Evolutionary conservation across 2,888 invertebrate species (phyloP).

Genomic region (Trichacis sp.): DNA sequence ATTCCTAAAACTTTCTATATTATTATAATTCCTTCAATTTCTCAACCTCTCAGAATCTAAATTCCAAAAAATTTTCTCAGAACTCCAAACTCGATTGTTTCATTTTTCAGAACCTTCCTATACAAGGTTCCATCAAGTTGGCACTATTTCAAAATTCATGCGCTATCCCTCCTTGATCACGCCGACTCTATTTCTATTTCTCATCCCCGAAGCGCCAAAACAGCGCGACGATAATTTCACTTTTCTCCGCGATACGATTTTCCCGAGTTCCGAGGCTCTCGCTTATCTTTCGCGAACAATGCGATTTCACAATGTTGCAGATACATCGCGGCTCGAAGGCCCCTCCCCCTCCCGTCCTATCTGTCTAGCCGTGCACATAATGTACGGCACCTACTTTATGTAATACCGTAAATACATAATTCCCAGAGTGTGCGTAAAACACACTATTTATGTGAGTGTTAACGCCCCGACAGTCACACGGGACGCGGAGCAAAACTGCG

Average conservation of each 20-base stretch:
- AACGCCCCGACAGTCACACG: conserved; percentile 33
- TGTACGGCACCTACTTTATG: conserved; percentile 52
- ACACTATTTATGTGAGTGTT: conserved; percentile 11
- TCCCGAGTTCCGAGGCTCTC: not conserved
- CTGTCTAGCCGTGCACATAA: conserved; percentile 30
- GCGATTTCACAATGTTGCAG: conserved; percentile 2
- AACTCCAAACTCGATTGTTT: no score
- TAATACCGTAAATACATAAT: conserved; percentile 49
- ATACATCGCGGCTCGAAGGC: not conserved
- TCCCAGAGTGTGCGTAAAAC: conserved; percentile 19
- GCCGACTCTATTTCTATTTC: no score
- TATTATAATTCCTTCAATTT: no score
- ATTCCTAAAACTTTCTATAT: no score
- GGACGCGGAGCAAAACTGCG: conserved; percentile 57
- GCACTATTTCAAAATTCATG: no score
- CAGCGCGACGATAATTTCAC: not conserved
- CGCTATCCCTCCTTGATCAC: no score
- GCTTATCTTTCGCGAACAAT: conserved; percentile 6
- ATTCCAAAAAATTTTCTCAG: no score
- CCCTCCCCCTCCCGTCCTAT: conserved; percentile 16
- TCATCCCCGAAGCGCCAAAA: no score
- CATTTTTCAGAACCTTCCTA: no score
- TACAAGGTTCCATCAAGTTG: no score
- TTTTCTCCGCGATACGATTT: conserved; percentile 3
- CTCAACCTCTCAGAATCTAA: no score